These are phyloP conservation scores for Caretta caretta DNA, from an alignment of 2,113 vertebrate species.

Conservation along the genomic window DNA sequence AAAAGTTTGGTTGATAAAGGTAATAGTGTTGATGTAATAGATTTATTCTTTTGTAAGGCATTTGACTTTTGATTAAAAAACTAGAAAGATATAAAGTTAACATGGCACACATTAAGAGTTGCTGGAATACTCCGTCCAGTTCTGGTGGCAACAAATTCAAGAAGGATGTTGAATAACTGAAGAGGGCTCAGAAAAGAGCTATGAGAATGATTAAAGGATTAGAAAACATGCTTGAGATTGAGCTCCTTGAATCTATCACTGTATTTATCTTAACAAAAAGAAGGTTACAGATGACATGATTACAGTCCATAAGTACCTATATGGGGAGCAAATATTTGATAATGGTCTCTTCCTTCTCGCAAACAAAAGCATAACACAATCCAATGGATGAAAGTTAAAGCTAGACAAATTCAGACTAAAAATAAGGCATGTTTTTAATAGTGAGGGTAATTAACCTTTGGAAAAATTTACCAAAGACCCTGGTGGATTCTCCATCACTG, in stretches of 20 bases:
- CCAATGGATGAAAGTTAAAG: background rate
- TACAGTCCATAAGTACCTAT: too few species aligned
- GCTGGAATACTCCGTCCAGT: background rate
- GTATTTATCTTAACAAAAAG: background rate
- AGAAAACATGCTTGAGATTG: background rate
- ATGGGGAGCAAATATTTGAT: too few species aligned
- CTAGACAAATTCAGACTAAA: background rate
- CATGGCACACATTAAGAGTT: background rate
- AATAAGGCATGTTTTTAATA: background rate
- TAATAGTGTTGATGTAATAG: background rate
- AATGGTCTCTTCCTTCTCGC: too few species aligned
- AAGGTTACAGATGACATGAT: background rate
- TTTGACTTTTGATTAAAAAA: background rate
- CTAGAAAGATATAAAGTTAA: background rate
- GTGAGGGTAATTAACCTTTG: background rate
- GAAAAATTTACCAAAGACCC: background rate
- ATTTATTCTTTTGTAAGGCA: background rate
- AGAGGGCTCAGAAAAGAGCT: background rate
- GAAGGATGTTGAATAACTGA: background rate
- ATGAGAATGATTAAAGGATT: background rate
- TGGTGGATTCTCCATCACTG: background rate
- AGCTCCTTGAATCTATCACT: background rate
- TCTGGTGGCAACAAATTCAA: background rate
- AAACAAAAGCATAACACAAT: too few species aligned
- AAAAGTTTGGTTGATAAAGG: background rate